phyloP scores from a whole-genome alignment of 2,888 invertebrate species.

The Trichopoda pennipes region DNA sequence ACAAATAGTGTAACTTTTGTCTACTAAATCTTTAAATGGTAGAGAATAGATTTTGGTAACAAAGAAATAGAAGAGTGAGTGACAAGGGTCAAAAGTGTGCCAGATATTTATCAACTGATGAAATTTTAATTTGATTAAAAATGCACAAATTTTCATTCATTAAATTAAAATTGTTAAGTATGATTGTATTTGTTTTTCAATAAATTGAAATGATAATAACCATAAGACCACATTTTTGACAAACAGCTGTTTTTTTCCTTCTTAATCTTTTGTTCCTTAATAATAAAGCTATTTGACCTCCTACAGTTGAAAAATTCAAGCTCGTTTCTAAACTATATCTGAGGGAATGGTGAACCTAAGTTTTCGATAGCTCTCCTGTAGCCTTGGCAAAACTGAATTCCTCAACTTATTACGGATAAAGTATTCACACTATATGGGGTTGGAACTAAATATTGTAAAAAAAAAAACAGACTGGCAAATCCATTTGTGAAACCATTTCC shows the following conservation, averaged over 20 bases:
- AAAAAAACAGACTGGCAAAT: no score
- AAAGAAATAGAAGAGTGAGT: neutral
- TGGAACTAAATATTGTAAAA: no score
- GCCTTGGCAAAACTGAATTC: no score
- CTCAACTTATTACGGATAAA: no score
- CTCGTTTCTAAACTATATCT: no score
- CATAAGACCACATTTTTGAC: neutral
- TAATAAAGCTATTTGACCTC: no score
- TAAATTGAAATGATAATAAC: conserved; percentile 4
- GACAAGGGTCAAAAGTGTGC: conserved; percentile 55
- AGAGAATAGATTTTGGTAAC: neutral
- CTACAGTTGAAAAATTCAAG: no score
- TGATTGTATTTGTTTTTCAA: neutral
- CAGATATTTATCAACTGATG: conserved; percentile 31
- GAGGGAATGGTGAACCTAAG: no score
- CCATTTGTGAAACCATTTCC: no score
- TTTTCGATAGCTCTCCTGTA: no score
- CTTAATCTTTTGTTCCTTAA: no score
- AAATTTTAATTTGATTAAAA: conserved; percentile 13
- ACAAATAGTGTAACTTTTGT: conserved; percentile 34
- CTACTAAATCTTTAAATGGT: conserved; percentile 4
- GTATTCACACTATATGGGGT: no score
- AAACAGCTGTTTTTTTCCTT: neutral
- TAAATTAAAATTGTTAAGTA: conserved; percentile 3
- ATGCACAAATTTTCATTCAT: neutral